Conservation (phyloP, 92 coral and sea anemone species). For the Muricea muricata region DNA sequence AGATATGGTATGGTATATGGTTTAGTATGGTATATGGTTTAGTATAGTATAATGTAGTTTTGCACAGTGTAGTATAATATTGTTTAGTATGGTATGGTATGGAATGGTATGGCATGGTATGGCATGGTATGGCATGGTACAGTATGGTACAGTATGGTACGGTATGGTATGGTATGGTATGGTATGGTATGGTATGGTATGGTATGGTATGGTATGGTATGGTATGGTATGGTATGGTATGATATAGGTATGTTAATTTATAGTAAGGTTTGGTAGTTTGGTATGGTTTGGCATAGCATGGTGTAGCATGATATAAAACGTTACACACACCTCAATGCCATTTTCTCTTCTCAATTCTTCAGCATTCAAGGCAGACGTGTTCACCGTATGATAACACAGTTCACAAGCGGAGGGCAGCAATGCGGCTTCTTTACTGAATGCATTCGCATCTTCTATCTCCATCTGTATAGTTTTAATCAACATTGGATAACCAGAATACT, state of each 20-base stretch:
- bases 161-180: constrained; percentile 3
- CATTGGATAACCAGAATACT: constrained; percentile 99
- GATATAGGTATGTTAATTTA: no score
- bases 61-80: no score
- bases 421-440: constrained; percentile 87
- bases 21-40: not conserved
- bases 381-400: constrained; percentile 92
- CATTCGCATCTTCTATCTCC: constrained; percentile 74
- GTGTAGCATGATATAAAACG: not conserved
- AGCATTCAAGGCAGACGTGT: constrained; percentile 96
- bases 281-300: no score
- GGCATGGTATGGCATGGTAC: constrained; percentile 19
- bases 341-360: constrained; percentile 95
- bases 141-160: constrained; percentile 7
- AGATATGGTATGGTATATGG: constrained; percentile 10
- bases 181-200: not conserved
- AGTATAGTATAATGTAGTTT: not conserved
- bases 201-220: no score
- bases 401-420: constrained; percentile 95
- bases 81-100: no score
- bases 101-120: not conserved
- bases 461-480: constrained; percentile 89
- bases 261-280: no score
- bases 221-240: no score
- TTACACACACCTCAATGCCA: constrained; percentile 93